Evolutionary conservation across 2,113 vertebrate species (phyloP).

Genomic region (Dromaius novaehollandiae): DNA sequence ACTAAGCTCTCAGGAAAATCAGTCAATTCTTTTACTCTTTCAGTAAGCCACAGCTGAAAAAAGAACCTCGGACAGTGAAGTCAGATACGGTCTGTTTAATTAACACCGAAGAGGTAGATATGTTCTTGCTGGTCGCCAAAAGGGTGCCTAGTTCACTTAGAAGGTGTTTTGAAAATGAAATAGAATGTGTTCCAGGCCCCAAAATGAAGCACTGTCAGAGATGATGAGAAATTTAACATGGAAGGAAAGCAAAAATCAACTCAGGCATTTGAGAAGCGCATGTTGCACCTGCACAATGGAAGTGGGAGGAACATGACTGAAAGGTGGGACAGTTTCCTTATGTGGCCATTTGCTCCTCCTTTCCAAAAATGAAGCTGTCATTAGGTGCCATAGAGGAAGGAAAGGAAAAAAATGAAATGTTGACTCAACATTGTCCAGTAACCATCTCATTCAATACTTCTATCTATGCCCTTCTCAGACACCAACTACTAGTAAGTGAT

Average conservation of each 20-base stretch:
- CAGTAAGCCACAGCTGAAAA: background rate
- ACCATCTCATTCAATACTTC: background rate
- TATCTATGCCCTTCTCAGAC: background rate
- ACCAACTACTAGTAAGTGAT: background rate
- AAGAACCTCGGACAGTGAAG: background rate
- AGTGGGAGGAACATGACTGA: background rate
- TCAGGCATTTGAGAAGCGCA: background rate
- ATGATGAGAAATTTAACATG: background rate
- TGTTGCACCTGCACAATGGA: background rate
- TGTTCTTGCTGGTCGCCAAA: background rate
- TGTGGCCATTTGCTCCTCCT: background rate
- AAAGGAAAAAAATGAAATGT: background rate
- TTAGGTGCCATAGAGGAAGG: background rate
- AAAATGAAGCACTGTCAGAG: background rate
- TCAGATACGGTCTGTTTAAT: background rate
- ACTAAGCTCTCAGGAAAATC: background rate
- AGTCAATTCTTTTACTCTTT: background rate
- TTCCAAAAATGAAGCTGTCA: background rate
- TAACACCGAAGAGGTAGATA: background rate
- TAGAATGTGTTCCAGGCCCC: background rate
- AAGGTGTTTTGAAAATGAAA: background rate
- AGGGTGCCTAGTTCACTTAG: fast-evolving
- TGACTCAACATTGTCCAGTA: background rate
- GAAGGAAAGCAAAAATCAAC: background rate
- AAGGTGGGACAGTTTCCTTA: background rate